phyloP scores from a whole-genome alignment of 2,113 vertebrate species.

The Rhagologus leucostigma region DNA sequence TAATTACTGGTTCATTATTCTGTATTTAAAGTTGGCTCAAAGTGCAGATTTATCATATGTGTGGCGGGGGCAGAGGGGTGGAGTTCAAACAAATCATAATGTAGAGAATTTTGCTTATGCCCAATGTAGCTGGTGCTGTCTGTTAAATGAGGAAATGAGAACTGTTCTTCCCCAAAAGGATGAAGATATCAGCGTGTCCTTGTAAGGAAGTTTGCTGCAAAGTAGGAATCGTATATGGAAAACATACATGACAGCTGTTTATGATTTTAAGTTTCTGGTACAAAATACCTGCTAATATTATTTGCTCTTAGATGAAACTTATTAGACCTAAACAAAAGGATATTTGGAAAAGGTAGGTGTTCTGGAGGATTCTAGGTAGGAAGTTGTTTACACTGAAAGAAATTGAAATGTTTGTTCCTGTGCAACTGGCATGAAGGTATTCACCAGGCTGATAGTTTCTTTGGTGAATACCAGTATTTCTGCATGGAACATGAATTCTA shows the following conservation, averaged over 20 bases:
- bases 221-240: neutral
- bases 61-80: neutral
- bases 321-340: neutral
- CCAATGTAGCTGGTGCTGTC: neutral
- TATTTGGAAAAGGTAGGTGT: neutral
- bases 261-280: neutral
- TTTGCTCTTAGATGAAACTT: constrained; percentile 3
- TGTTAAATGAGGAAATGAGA: neutral
- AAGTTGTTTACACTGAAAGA: neutral
- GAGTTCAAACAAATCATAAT: neutral
- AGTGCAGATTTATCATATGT: constrained; percentile 4
- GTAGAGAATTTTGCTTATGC: neutral
- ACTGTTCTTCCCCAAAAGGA: neutral
- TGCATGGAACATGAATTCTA: neutral
- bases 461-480: neutral
- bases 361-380: neutral
- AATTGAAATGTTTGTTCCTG: neutral
- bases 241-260: neutral
- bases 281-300: neutral
- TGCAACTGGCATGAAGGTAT: neutral
- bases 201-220: neutral
- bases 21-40: constrained; percentile 47
- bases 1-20: constrained; percentile 18
- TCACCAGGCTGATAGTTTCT: neutral
- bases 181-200: neutral